phyloP scores from a whole-genome alignment of 2,113 vertebrate genomes.

The Felis catus region F.catus_Fca126_mat1.0 CM031411.1:69124501-69125000 shows the following conservation, averaged over 20 bases:
- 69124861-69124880: not conserved
- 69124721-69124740: not conserved
- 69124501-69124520: not conserved
- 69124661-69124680: not conserved
- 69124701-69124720: not conserved
- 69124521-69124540: slow-evolving; percentile 27
- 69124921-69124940: not conserved
- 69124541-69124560: not conserved
- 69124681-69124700: slow-evolving; percentile 29
- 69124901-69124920: not conserved
- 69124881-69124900: not conserved
- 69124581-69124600: not conserved
- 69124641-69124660: slow-evolving; percentile 23
- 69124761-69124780: not conserved
- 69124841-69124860: not conserved
- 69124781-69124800: no score
- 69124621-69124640: not conserved
- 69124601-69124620: not conserved
- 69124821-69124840: not conserved
- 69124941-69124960: not conserved
- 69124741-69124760: not conserved
- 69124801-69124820: no score
- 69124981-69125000: not conserved
- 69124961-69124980: not conserved
- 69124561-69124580: not conserved